Percentiles rank a stretch among this genome's conserved stretches.
phyloP scores from a whole-genome alignment of 2,888 invertebrate species.

The Brenthis daphne region DNA sequence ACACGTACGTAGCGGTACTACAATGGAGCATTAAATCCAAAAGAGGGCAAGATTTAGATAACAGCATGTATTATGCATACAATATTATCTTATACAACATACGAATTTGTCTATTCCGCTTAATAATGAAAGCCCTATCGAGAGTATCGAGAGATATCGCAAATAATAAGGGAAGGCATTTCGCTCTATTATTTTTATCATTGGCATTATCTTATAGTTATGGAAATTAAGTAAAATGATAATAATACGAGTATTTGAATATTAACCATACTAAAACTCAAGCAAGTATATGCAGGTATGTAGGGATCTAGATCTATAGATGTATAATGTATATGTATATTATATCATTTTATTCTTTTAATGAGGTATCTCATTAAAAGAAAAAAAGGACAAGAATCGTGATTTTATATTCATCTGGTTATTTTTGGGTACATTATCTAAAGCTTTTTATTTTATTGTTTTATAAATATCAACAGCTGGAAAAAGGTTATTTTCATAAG shows the following conservation, averaged over 20 bases:
- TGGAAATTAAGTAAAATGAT: neutral
- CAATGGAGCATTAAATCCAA: slow-evolving; percentile 45
- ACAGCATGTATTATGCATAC: slow-evolving; percentile 36
- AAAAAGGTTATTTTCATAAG: slow-evolving; percentile 20
- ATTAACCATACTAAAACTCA: too few relatives aligned
- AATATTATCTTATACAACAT: slow-evolving; percentile 32
- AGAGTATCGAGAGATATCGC: slow-evolving; percentile 1
- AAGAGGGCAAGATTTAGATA: slow-evolving; percentile 40
- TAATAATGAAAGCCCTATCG: slow-evolving; percentile 26
- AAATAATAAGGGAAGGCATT: neutral
- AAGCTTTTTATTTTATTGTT: too few relatives aligned
- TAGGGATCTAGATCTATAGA: too few relatives aligned
- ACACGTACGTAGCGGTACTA: slow-evolving; percentile 39
- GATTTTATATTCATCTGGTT: too few relatives aligned
- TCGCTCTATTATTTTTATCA: neutral
- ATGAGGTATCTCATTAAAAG: too few relatives aligned
- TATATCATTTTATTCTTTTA: too few relatives aligned
- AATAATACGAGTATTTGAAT: too few relatives aligned
- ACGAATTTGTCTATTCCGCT: slow-evolving; percentile 35
- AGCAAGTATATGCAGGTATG: too few relatives aligned
- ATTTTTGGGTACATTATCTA: too few relatives aligned
- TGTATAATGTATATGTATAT: too few relatives aligned
- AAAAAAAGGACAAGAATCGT: too few relatives aligned
- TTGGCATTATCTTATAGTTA: neutral
- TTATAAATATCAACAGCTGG: neutral